These are phyloP conservation scores for Stenichneumon culpator DNA, from an alignment of 2,888 invertebrate species.

Conservation along the genomic window DNA sequence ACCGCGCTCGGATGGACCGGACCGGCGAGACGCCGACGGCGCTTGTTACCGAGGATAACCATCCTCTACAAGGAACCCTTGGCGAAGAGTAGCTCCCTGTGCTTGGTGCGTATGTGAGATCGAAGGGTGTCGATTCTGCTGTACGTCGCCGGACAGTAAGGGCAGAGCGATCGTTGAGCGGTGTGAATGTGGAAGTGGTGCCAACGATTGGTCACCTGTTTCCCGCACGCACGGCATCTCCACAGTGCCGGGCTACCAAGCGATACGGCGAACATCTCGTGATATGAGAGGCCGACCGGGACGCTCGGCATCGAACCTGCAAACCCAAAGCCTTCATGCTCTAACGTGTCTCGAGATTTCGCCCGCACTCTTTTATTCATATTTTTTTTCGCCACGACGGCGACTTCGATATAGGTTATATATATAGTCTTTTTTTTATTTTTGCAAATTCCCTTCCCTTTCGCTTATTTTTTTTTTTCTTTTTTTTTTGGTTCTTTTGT, in stretches of 20 bases:
- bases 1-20: constrained; percentile 60
- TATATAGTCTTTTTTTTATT: constrained; percentile 1
- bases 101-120: constrained; percentile 93
- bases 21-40: constrained; percentile 75
- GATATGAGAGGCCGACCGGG: constrained; percentile 89
- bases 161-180: constrained; percentile 92
- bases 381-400: constrained; percentile 38
- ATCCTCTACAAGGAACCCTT: constrained; percentile 81
- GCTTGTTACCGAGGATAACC: constrained; percentile 79
- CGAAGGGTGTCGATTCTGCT: constrained; percentile 95
- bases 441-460: background rate
- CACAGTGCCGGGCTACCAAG: constrained; percentile 91
- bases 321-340: constrained; percentile 82
- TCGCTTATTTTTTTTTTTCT: background rate
- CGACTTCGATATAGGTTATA: background rate
- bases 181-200: constrained; percentile 95
- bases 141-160: constrained; percentile 94
- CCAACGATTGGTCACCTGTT: constrained; percentile 95
- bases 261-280: constrained; percentile 93
- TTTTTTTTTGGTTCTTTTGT: constrained; percentile 12
- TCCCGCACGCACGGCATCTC: constrained; percentile 93
- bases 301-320: constrained; percentile 83
- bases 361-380: constrained; percentile 44
- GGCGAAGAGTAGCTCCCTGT: constrained; percentile 83
- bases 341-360: constrained; percentile 67